Evolutionary conservation across 2,113 vertebrate species (phyloP).

Genomic region (Stercorarius parasiticus): DNA sequence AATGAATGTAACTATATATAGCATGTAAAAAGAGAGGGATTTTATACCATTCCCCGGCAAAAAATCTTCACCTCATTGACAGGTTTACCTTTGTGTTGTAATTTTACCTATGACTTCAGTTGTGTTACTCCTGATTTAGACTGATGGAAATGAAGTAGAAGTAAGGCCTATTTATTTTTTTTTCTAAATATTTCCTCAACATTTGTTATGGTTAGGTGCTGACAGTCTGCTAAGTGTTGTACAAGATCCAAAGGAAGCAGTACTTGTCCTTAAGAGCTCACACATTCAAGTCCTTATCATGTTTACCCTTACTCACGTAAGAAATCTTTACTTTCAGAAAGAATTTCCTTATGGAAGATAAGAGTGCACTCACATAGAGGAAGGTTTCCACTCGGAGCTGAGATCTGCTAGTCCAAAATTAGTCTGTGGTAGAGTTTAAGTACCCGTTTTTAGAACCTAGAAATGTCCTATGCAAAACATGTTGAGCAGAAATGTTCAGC

Average conservation of each 20-base stretch:
- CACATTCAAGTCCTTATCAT: not conserved
- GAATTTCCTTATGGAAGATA: not conserved
- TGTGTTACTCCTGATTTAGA: not conserved
- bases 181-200: not conserved
- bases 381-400: not conserved
- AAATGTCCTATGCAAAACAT: not conserved
- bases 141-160: not conserved
- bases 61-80: not conserved
- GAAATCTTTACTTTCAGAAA: not conserved
- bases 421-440: not conserved
- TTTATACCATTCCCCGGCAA: not conserved
- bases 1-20: constrained; percentile 24
- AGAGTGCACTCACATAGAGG: not conserved
- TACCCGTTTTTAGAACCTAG: not conserved
- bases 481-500: not conserved
- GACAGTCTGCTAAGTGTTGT: constrained; percentile 4
- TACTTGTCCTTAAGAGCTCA: not conserved
- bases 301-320: not conserved
- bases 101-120: not conserved
- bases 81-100: not conserved
- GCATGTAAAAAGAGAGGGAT: not conserved
- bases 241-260: not conserved
- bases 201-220: not conserved
- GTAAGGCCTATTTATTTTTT: not conserved
- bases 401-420: not conserved